Base-by-base conservation (phyloP, 2,888 invertebrate genomes). In the Drosophila recens region DNA sequence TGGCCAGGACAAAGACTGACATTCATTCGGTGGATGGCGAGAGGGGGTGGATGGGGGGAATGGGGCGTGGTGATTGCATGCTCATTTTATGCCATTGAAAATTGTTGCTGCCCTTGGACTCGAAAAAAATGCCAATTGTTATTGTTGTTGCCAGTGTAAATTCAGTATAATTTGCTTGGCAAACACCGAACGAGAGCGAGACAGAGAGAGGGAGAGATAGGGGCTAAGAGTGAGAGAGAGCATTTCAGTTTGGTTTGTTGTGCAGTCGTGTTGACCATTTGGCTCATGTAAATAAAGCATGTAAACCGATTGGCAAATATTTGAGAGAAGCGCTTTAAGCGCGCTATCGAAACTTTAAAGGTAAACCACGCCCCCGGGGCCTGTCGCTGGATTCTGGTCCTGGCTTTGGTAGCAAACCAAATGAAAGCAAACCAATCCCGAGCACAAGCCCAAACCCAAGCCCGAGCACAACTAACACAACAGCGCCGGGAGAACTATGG, bases 261-360 rank as follows among this genome's bases (percentile, higher is more conserved):
- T 74, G 27, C 58, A 40, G 43, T 46, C 43, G n/a, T 80, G 87
- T 87, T 87, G 86, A 90, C 90, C 90, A 71, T 87, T 86, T 67
- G 77, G 87, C 81, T 87, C 72, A 73, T 72, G 79, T 65, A 87
- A 87, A 90, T 87, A 87, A 88, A 87, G 81, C 84, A 90, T 88
- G 84, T 83, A 87, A 87, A 64, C 86, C 77, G 69, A 79, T 87
- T 66, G 65, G 67, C 75, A 90, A 87, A 87, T 83, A 90, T 87
- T 87, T 90, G 72, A 51, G 27, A 43, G 53, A 59, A 65, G 51
- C 42, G 80, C 85, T 89, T 84, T 64, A 89, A 84, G 79, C 72
- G 80, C 61, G 54, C 64, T 62, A 62, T 69, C 48, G 66, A 27
- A 66, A 67, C 84, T 89, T 89, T 69, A 83, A 87, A 75, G 52